Evolutionary conservation across 1,140 invertebrate species (phyloP), one percentile per base, ranked within the genome.

Genomic region (Neodiprion virginianus): DNA sequence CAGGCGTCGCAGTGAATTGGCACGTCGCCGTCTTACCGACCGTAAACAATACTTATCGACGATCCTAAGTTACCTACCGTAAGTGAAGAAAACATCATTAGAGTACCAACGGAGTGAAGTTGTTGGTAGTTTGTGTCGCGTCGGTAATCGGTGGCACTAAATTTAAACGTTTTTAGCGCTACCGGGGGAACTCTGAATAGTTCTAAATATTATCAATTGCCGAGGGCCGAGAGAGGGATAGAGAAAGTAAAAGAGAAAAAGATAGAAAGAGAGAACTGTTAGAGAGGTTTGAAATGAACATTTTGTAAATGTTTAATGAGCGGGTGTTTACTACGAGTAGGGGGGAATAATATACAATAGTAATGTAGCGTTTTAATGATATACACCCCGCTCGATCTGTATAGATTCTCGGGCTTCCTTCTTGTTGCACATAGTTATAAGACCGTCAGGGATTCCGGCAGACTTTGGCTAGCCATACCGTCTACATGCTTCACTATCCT

Each of bases 291-390:
- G n/a, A 74, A 71, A 74, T 74, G 69, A 69, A 47, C 65, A 76
- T 72, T 76, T 68, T 72, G 72, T 74, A 74, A 72, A 76, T 71
- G 73, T 74, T 76, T 71, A 76, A 76, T 74, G 72, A 48, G 66
- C 48, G 53, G 47, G 66, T 76, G 72, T 74, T 76, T 76, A 76
- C 75, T 76, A 76, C 72, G 66, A 49, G 12, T 49, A 70, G 21
- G 75, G 28, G 28, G 49, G 73, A 76, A 76, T 76, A 76, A 76
- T 76, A 76, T 76, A 76, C 75, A 76, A 74, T 76, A 76, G 75
- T 74, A 72, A 70, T 72, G 23, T 47, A 69, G 73, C 48, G 17
- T 40, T 67, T 74, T 73, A 76, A 76, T 71, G 70, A 74, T 74
- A 74, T 69, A 74, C 75, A 73, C 48, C 72, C 71, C 23, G 40